Evolutionary conservation across 1,140 invertebrate genomes (phyloP).

Genomic region (Hydropsyche tenuis): DNA sequence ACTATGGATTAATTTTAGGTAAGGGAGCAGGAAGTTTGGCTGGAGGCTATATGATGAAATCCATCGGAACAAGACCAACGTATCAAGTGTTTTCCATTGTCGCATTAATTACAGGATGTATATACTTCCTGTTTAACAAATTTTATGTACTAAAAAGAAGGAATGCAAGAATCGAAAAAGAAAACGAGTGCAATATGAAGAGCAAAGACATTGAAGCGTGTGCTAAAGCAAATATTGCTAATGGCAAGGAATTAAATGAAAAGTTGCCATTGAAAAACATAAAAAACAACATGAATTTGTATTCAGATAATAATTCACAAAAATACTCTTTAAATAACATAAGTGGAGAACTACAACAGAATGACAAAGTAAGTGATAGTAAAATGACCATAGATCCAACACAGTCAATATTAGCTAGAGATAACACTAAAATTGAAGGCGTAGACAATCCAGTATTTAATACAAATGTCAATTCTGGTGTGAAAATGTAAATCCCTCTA

Average conservation of each 20-base stretch:
- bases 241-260: slow-evolving; percentile 51
- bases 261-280: slow-evolving; percentile 49
- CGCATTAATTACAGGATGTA: slow-evolving; percentile 68
- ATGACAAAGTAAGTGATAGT: slow-evolving; percentile 8
- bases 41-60: slow-evolving; percentile 79
- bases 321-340: slow-evolving; percentile 27
- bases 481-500: too few species aligned
- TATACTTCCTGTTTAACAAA: slow-evolving; percentile 75
- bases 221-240: slow-evolving; percentile 47
- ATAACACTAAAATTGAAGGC: slow-evolving; percentile 53
- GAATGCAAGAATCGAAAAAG: slow-evolving; percentile 59
- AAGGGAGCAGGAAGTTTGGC: slow-evolving; percentile 78
- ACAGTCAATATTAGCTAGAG: slow-evolving; percentile 52
- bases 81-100: slow-evolving; percentile 74
- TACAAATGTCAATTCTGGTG: too few species aligned
- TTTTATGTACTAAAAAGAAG: slow-evolving; percentile 62
- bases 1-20: slow-evolving; percentile 61
- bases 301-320: slow-evolving; percentile 41
- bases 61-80: slow-evolving; percentile 73
- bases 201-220: slow-evolving; percentile 52
- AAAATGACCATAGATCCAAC: slow-evolving; percentile 51
- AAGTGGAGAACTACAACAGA: slow-evolving; percentile 12
- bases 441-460: slow-evolving; percentile 62
- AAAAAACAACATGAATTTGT: slow-evolving; percentile 38
- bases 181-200: slow-evolving; percentile 58